phyloP scores from a whole-genome alignment of 1,140 invertebrate species.

The Polypedilum vanderplanki region DNA sequence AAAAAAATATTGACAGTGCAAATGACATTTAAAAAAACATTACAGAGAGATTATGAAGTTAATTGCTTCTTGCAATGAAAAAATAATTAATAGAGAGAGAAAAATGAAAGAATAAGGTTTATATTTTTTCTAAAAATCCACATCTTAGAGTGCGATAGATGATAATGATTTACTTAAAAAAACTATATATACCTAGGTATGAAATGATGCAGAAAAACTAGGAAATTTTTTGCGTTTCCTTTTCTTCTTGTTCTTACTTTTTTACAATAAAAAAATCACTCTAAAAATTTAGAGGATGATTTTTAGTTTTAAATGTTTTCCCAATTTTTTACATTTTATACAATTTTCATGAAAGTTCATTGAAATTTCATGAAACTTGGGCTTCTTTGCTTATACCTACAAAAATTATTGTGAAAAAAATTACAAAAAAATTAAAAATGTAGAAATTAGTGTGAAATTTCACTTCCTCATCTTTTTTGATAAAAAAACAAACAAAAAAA shows the following conservation, averaged over 20 bases:
- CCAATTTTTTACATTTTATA: neutral
- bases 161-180: neutral
- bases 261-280: neutral
- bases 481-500: too few relatives aligned
- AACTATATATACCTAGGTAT: neutral
- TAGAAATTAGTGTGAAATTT: neutral
- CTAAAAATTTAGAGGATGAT: neutral
- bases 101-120: neutral
- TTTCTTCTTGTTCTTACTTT: neutral
- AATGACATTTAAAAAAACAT: slow-evolving; percentile 7
- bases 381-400: too few relatives aligned
- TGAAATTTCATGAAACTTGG: too few relatives aligned
- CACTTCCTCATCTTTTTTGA: neutral
- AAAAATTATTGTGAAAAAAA: neutral
- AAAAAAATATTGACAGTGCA: slow-evolving; percentile 7
- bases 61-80: slow-evolving; percentile 19
- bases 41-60: slow-evolving; percentile 18
- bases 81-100: neutral
- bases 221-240: neutral
- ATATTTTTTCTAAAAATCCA: slow-evolving; percentile 25
- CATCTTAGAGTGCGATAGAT: neutral
- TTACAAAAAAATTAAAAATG: neutral
- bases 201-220: neutral
- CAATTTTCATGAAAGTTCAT: neutral
- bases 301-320: neutral